Base-by-base conservation (phyloP, 2,113 vertebrate genomes). In the Trematocara nigrifrons region DNA sequence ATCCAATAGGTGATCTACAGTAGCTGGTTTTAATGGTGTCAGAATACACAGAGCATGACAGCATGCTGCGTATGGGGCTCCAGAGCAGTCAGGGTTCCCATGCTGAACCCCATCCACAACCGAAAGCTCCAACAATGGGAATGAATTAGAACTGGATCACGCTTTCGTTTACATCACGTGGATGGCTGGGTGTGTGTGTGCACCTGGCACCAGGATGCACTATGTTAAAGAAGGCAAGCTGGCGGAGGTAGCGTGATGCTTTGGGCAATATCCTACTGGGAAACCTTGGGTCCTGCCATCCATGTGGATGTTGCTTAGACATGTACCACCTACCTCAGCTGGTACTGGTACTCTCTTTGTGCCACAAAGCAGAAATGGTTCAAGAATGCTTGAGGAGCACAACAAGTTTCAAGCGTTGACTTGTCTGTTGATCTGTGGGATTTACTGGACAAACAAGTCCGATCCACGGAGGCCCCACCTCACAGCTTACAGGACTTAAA, bases 231-330 rank as follows among this genome's bases (percentile, higher is more conserved):
- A 61, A 61, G 57, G 31, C 29, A 3, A 61, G 57, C 57, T 35
- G 31, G 16, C 9, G 0, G 57, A 6, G 29, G 56, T 4, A 33
- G 29, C 0, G 15, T 6, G 29, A 33, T 18, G 29, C 29, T 59
- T 18, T 59, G 5, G 5, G 29, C 29, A 61, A 18, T 61, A 33
- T 18, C 29, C 29, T 59, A 16, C 29, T 61, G 15, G 29, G 5
- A 33, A 6, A 61, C 29, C 8, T 10, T 61, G 29, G 57, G 57
- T 61, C 0, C 29, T 31, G 29, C 56, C 3, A 59, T 59, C 29
- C 15, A 33, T 6, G 56, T 59, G 29, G 56, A 59, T 33, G 56
- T 33, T 59, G 56, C 0, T 2, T 61, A 6, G 29, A 61, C 57
- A 10, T 33, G 15, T 33, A 33, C 15, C 29, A 18, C 57, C 57